Base-by-base conservation (phyloP, 2,113 vertebrate species). In the Aldabrachelys gigantea region DNA sequence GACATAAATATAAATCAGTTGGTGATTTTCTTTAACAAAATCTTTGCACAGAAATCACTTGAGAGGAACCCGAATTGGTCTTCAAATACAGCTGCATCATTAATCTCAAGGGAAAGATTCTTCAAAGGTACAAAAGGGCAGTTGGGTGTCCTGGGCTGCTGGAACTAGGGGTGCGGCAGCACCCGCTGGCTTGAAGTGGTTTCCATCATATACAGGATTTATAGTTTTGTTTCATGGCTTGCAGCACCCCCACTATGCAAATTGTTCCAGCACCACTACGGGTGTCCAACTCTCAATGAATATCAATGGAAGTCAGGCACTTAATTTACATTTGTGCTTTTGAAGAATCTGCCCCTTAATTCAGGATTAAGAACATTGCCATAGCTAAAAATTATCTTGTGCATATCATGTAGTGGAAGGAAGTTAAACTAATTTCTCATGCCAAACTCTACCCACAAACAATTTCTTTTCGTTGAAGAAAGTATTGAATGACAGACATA, bases 321-420 rank as follows among this genome's bases (percentile, higher is more conserved):
- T 72, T 38, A 86, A 50, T 10, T 80, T 1, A 0, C 16, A 88
- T 89, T 80, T 80, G 59, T 16, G 38, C 14, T 87, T 92, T 78
- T 93, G 54, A 92, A 95, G n/a, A 95, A 94, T n/a, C 53, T 82
- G 3, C 29, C 81, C 78, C 31, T 27, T 88, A 92, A 56, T 88
- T 95, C 62, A 89, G 8, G 47, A 12, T 72, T 1, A 47, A 92
- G 93, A 76, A 76, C 41, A 76, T 41, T 44, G 41, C 24, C 44
- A 47, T 41, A 78, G 12, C 11, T 13, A 78, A 78, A 72, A 5
- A 3, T 2, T 10, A 54, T 19, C 72, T 94, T 75, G 84, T 50
- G 0, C 57, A 84, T 88, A 44, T 52, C 35, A 41, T 22, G 90
- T 92, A 96, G 81, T 6, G 0, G 25, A 9, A 53, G 78, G 56